phyloP scores from a whole-genome alignment of 2,113 vertebrate species.

The Boulengeromyrus knoepffleri region DNA sequence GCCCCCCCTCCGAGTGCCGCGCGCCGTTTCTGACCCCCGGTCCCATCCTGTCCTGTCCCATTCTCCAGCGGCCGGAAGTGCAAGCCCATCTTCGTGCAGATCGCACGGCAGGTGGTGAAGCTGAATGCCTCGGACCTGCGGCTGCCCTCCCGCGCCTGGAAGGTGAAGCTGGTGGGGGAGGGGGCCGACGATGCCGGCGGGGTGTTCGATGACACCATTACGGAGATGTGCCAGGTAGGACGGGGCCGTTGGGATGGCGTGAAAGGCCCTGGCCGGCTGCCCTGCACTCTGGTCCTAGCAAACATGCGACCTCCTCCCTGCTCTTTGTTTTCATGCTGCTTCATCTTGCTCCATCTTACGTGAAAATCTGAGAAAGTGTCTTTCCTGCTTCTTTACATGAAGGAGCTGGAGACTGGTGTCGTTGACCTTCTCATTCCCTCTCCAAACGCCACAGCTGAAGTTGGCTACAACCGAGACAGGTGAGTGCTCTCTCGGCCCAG shows the following conservation, averaged over 20 bases:
- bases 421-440: slow-evolving; percentile 77
- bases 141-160: slow-evolving; percentile 75
- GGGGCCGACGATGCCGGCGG: slow-evolving; percentile 76
- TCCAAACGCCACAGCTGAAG: slow-evolving; percentile 75
- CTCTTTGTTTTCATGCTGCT: neutral
- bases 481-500: slow-evolving; percentile 34
- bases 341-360: neutral
- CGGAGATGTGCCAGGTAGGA: slow-evolving; percentile 77
- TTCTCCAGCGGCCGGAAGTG: slow-evolving; percentile 66
- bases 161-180: slow-evolving; percentile 76
- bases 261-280: neutral
- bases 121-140: slow-evolving; percentile 76
- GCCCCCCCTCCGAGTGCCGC: neutral
- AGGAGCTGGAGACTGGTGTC: slow-evolving; percentile 76
- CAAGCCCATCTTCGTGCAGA: slow-evolving; percentile 79
- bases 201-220: slow-evolving; percentile 81
- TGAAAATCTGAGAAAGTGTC: neutral
- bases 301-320: neutral
- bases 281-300: neutral
- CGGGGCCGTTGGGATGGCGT: neutral
- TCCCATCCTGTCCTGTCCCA: neutral
- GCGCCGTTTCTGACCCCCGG: neutral
- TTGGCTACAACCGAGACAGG: slow-evolving; percentile 78
- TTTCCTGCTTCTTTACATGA: slow-evolving; percentile 19
- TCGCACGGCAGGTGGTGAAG: slow-evolving; percentile 77